A percentile compares a stretch with the other conserved stretches of the same genome.
Conservation (phyloP, 1,140 invertebrate genomes). For the Hormaphis cornu region DNA sequence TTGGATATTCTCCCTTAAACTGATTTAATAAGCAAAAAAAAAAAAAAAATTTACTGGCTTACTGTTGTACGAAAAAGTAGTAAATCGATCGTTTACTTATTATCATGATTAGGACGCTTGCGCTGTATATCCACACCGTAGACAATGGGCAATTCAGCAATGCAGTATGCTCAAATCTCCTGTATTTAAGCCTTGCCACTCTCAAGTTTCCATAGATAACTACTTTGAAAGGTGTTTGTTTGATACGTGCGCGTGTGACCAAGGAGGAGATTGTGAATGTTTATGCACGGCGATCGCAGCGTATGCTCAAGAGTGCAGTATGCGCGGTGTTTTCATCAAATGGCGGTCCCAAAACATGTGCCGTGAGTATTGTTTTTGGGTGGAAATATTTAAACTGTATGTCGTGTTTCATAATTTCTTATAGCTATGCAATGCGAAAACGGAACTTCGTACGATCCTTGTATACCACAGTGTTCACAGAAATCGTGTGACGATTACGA, state of each 20-base stretch:
- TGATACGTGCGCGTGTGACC: constrained; percentile 78
- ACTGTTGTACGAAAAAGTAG: no score
- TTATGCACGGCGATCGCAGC: constrained; percentile 76
- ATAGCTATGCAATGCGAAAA: constrained; percentile 28
- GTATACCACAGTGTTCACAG: constrained; percentile 11
- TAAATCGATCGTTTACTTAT: neutral
- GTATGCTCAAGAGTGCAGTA: constrained; percentile 72
- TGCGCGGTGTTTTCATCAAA: constrained; percentile 57
- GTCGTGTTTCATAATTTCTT: neutral
- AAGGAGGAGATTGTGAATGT: constrained; percentile 81
- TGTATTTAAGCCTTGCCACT: constrained; percentile 66
- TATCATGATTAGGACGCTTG: constrained; percentile 54
- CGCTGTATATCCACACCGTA: constrained; percentile 57
- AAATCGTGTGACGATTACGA: constrained; percentile 10
- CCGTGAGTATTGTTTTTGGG: constrained; percentile 55
- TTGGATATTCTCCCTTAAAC: no score
- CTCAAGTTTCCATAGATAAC: constrained; percentile 60
- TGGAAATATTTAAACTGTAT: neutral
- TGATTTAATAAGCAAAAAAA: no score
- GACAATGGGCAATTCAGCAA: constrained; percentile 63
- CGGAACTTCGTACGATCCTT: constrained; percentile 18
- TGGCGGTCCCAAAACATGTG: constrained; percentile 75
- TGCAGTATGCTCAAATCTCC: constrained; percentile 62
- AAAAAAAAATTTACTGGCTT: no score
- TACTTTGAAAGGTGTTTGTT: constrained; percentile 61